Conservation (phyloP, 1,140 invertebrate genomes). For the Drosophila azteca region DNA sequence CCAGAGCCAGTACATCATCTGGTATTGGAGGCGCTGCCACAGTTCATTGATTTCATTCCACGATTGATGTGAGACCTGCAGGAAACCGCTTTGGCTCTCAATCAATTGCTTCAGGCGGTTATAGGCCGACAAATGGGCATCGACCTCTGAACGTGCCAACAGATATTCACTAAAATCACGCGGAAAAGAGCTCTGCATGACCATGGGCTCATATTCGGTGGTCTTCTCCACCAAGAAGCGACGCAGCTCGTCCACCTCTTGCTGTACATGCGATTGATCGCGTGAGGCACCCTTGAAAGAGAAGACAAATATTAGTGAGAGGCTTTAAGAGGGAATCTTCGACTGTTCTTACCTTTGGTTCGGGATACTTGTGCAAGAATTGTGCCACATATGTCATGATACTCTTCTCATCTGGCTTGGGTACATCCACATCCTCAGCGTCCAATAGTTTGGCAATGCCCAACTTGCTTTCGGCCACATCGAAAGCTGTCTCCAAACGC, state of each 20-base stretch:
- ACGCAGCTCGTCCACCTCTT: constrained; percentile 91
- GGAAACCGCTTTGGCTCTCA: constrained; percentile 89
- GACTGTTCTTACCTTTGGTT: constrained; percentile 87
- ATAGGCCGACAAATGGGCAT: constrained; percentile 88
- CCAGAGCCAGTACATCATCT: constrained; percentile 94
- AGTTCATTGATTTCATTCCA: constrained; percentile 91
- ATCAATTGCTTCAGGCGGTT: constrained; percentile 90
- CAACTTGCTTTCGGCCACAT: constrained; percentile 95
- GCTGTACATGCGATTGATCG: constrained; percentile 86
- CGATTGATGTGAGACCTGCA: constrained; percentile 91
- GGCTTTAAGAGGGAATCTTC: too few relatives aligned
- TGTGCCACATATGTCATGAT: constrained; percentile 99
- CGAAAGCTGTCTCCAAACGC: constrained; percentile 96
- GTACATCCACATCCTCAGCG: constrained; percentile 98
- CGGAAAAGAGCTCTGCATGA: constrained; percentile 87
- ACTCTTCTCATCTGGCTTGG: constrained; percentile 98
- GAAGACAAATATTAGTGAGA: constrained; percentile 1
- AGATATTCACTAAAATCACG: constrained; percentile 89
- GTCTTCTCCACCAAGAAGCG: constrained; percentile 92
- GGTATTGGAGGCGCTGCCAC: constrained; percentile 90
- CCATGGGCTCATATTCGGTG: constrained; percentile 85
- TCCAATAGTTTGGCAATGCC: constrained; percentile 97
- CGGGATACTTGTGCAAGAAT: constrained; percentile 97
- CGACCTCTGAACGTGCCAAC: constrained; percentile 88
- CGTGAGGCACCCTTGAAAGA: constrained; percentile 70